Conservation (phyloP, 2,888 invertebrate genomes). For the Lycophotia porphyrea region DNA sequence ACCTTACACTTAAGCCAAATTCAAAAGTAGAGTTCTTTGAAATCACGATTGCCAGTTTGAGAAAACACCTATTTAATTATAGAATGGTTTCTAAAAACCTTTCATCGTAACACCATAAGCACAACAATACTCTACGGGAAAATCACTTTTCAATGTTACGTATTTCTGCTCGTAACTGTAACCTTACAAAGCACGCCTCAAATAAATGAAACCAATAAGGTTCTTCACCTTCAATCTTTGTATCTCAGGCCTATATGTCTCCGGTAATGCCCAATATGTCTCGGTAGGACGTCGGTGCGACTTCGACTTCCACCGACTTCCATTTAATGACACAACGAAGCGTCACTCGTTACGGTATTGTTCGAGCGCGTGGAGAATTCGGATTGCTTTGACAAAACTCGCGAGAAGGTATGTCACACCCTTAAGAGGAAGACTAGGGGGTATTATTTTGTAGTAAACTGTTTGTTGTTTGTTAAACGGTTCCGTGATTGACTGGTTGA, state of each 20-base stretch:
- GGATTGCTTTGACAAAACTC: slow-evolving; percentile 65
- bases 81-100: neutral
- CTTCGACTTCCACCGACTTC: slow-evolving; percentile 51
- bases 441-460: slow-evolving; percentile 23
- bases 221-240: slow-evolving; percentile 64
- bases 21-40: neutral
- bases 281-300: slow-evolving; percentile 45
- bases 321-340: slow-evolving; percentile 58
- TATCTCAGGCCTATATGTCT: slow-evolving; percentile 59
- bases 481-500: neutral
- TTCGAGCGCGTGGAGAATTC: slow-evolving; percentile 61
- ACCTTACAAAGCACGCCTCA: slow-evolving; percentile 34
- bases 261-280: slow-evolving; percentile 60
- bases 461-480: slow-evolving; percentile 1
- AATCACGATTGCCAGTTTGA: neutral
- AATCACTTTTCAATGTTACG: neutral
- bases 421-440: neutral
- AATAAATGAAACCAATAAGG: slow-evolving; percentile 59
- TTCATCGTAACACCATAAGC: neutral
- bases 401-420: slow-evolving; percentile 33
- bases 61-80: neutral
- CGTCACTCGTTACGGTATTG: slow-evolving; percentile 61
- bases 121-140: neutral
- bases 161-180: neutral
- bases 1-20: neutral